Evolutionary conservation across 2,113 vertebrate genomes (phyloP).

Genomic region (Ardeotis arabs): DNA sequence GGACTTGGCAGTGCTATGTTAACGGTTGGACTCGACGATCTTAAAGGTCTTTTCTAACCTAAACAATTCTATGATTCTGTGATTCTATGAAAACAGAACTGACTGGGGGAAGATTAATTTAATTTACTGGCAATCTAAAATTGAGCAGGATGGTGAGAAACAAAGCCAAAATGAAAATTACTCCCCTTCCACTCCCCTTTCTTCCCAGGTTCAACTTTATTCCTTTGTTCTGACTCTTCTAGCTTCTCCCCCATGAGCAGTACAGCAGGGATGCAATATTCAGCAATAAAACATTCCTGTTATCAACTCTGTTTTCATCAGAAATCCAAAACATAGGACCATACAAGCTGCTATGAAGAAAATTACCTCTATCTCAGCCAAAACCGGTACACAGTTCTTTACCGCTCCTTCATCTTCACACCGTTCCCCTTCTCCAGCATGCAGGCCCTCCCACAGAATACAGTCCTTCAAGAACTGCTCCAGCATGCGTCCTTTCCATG

Average conservation of each 20-base stretch:
- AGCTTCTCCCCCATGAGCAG: background rate
- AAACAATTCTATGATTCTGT: too few relatives aligned
- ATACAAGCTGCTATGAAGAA: background rate
- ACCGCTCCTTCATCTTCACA: background rate
- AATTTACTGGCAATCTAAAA: background rate
- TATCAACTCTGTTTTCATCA: background rate
- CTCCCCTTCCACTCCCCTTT: background rate
- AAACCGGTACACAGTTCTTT: background rate
- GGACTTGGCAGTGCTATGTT: too few relatives aligned
- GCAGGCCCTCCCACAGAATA: too few relatives aligned
- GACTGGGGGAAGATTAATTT: background rate
- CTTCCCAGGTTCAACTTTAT: background rate
- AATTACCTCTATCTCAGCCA: background rate
- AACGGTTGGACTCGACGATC: too few relatives aligned
- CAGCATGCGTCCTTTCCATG: background rate
- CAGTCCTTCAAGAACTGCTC: too few relatives aligned
- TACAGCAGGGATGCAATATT: rapidly evolving
- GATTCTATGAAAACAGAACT: background rate
- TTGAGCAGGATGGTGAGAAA: background rate
- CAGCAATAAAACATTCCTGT: background rate
- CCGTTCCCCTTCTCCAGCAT: background rate
- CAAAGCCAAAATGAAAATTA: background rate
- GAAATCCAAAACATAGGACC: background rate
- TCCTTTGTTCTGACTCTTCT: background rate
- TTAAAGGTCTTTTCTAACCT: too few relatives aligned